These are phyloP conservation scores for Philereme transversata DNA, from an alignment of 2,888 invertebrate genomes.

Conservation along the genomic window DNA sequence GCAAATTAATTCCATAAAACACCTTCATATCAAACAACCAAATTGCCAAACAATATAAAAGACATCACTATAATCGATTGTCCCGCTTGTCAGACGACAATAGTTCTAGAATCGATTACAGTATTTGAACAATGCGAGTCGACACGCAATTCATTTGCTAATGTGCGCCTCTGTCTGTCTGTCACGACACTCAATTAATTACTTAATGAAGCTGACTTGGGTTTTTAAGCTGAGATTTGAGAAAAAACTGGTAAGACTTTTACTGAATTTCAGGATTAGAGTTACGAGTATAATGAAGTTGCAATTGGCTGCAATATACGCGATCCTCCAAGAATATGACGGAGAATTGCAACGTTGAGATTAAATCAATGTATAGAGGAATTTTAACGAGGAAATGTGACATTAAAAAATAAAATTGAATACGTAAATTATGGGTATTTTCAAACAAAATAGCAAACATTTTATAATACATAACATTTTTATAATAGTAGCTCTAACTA, in stretches of 20 bases:
- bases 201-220: constrained; percentile 32
- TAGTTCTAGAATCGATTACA: constrained; percentile 29
- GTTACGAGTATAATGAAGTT: too few species aligned
- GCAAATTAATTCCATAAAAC: constrained; percentile 6
- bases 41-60: constrained; percentile 9
- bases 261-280: too few species aligned
- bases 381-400: too few species aligned
- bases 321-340: too few species aligned
- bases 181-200: constrained; percentile 32
- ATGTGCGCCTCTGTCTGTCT: constrained; percentile 28
- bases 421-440: too few species aligned
- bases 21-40: background rate
- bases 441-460: too few species aligned
- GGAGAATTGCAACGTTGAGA: too few species aligned
- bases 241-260: background rate
- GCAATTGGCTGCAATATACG: too few species aligned
- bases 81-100: constrained; percentile 23
- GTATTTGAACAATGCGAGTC: constrained; percentile 23
- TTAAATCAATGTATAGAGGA: too few species aligned
- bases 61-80: constrained; percentile 25
- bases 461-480: too few species aligned
- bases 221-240: constrained; percentile 16
- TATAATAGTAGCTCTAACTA: too few species aligned
- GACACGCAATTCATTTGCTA: constrained; percentile 39
- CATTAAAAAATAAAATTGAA: too few species aligned